Percentiles rank a stretch among this genome's conserved stretches.
Evolutionary conservation across 2,888 invertebrate genomes (phyloP).

Genomic region (Drosophila kanekoi): DNA sequence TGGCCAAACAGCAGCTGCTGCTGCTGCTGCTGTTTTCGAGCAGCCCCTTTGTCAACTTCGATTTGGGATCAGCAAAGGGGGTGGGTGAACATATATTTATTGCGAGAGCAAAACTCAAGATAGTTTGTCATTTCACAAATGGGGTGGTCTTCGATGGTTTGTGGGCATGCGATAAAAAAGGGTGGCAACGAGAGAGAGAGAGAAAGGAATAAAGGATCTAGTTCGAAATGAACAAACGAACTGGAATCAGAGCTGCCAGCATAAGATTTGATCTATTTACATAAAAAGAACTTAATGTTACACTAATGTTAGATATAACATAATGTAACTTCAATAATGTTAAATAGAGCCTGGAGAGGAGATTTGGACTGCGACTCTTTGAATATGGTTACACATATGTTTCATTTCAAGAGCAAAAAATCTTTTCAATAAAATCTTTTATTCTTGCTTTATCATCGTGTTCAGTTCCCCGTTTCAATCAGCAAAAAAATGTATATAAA

Average conservation of each 20-base stretch:
- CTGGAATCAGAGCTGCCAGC: conserved; percentile 23
- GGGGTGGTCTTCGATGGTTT: conserved; percentile 43
- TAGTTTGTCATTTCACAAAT: conserved; percentile 42
- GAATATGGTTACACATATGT: no score
- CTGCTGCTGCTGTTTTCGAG: conserved; percentile 13
- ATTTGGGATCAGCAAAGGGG: conserved; percentile 54
- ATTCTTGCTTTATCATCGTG: no score
- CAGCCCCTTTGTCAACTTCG: conserved; percentile 50
- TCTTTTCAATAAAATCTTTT: no score
- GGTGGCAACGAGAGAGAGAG: conserved; percentile 37
- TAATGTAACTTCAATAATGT: no score
- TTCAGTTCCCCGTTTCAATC: no score
- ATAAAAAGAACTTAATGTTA: no score
- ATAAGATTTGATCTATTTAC: neutral
- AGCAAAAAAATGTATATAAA: no score
- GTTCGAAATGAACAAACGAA: conserved; percentile 13
- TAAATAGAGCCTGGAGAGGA: no score
- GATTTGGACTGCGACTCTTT: no score
- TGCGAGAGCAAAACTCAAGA: conserved; percentile 23
- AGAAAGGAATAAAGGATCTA: conserved; percentile 31
- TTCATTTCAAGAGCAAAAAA: no score
- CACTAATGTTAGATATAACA: no score
- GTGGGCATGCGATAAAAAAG: conserved; percentile 11
- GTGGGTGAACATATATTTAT: conserved; percentile 25
- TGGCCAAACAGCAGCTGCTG: conserved; percentile 34